phyloP scores from a whole-genome alignment of 2,888 invertebrate species.

The Melikaiella ostensackeni region DNA sequence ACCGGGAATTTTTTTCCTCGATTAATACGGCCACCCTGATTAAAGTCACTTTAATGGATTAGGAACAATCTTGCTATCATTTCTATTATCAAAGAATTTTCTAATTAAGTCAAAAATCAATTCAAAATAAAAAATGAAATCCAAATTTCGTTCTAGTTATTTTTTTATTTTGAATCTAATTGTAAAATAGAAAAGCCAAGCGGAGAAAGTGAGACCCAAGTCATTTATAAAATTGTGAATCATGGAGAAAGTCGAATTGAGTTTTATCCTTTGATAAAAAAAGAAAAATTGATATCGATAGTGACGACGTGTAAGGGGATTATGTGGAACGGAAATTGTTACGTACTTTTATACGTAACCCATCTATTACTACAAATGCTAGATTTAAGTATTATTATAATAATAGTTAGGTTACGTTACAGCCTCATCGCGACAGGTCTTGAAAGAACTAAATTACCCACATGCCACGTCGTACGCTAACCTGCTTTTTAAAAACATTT shows the following conservation, averaged over 20 bases:
- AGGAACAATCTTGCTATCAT: too few species aligned
- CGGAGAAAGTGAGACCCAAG: background rate
- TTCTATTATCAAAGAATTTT: too few species aligned
- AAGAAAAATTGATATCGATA: constrained; percentile 5
- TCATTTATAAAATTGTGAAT: background rate
- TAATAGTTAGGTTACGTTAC: constrained; percentile 21
- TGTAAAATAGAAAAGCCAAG: background rate
- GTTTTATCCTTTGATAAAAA: background rate
- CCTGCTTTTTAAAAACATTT: background rate
- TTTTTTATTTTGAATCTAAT: too few species aligned
- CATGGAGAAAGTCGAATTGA: background rate
- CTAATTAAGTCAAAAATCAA: too few species aligned
- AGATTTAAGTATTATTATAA: constrained; percentile 35
- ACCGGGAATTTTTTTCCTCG: too few species aligned
- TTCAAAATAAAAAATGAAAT: too few species aligned
- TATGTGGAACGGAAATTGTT: constrained; percentile 29
- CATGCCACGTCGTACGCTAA: background rate
- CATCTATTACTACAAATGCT: constrained; percentile 30
- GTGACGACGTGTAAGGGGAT: constrained; percentile 8
- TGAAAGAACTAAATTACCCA: background rate
- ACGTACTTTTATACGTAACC: constrained; percentile 31
- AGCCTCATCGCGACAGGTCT: constrained; percentile 14
- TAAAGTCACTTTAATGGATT: too few species aligned
- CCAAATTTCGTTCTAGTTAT: too few species aligned
- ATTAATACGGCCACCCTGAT: too few species aligned